Evolutionary conservation across 2,888 invertebrate species (phyloP), one percentile per base, ranked within the genome.

Genomic region (Noctuana brunneofusca): DNA sequence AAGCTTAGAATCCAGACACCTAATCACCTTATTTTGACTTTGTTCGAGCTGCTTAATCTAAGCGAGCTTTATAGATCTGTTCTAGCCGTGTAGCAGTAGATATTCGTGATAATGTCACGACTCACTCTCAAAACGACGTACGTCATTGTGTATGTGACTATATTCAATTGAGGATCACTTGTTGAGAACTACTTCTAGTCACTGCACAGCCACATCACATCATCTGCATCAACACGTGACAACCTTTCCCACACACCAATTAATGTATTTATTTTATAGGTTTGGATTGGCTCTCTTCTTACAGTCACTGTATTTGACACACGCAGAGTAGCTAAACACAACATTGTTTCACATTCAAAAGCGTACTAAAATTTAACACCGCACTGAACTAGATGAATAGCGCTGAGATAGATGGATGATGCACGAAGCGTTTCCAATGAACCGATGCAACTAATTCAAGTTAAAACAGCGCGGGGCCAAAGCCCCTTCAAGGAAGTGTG

Each of bases 401-500:
- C 69, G 64, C 62, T 68, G 66, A 72, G 70, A 72, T 74, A 76
- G 75, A 72, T 74, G 75, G 75, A 78, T 75, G 53, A 53, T 48
- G 83, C 79, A 80, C 75, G 73, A 71, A 69, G 73, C 78, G 80
- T 84, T 84, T 83, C 81, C 83, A 83, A 87, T 81, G 79, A 81
- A 79, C 75, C 80, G 82, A 75, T 84, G 87, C 87, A 86, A 83
- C 87, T 86, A 87, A 88, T 86, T 84, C 81, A 83, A 86, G 82
- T 83, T 81, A 75, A 77, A 80, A 64, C 72, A 81, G 70, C 74
- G 76, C 76, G 78, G 78, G 78, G 76, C 80, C 82, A 73, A 76
- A 83, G 84, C 81, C 89, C 86, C 83, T 75, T 80, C 78, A 82
- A 86, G 86, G 86, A 87, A 86, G 83, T 81, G 83, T 85, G 88